A percentile compares a stretch with the other conserved stretches of the same genome.
Evolutionary conservation across 1,140 invertebrate species (phyloP).

Genomic region (Drosophila varians): DNA sequence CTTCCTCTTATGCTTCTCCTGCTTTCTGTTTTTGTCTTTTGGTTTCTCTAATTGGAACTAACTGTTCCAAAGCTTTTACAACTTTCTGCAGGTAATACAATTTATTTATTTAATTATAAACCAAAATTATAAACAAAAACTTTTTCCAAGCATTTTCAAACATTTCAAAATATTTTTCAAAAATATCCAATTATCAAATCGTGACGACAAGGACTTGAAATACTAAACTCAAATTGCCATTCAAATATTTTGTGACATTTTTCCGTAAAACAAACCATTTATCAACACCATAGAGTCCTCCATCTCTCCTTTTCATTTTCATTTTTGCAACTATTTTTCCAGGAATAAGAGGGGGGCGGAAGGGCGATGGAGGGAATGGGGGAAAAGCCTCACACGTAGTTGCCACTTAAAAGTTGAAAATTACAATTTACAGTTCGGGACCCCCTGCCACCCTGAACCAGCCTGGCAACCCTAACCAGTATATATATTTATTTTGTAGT

Average conservation of each 20-base stretch:
- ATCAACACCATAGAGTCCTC: slow-evolving; percentile 23
- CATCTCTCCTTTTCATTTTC: slow-evolving; percentile 33
- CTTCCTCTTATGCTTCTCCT: too few species aligned
- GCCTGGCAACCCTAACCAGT: background rate
- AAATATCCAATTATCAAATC: background rate
- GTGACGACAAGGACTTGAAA: background rate
- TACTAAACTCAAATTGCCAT: background rate
- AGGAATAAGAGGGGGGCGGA: too few species aligned
- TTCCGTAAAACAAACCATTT: slow-evolving; percentile 19
- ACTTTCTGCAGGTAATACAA: too few species aligned
- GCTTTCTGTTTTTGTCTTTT: background rate
- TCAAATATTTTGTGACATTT: background rate
- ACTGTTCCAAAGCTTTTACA: too few species aligned
- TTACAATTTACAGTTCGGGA: slow-evolving; percentile 68
- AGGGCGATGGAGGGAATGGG: too few species aligned
- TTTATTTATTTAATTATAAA: too few species aligned
- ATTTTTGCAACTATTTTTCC: slow-evolving; percentile 20
- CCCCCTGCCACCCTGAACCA: slow-evolving; percentile 6
- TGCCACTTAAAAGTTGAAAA: slow-evolving; percentile 74
- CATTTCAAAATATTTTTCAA: background rate
- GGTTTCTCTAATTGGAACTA: too few species aligned
- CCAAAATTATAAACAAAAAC: too few species aligned
- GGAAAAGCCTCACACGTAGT: slow-evolving; percentile 41
- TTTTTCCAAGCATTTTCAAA: too few species aligned
- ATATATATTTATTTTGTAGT: slow-evolving; percentile 30